phyloP scores from a whole-genome alignment of 2,797 vertebrate genomes.

The Pteronotus mesoamericanus region DNA sequence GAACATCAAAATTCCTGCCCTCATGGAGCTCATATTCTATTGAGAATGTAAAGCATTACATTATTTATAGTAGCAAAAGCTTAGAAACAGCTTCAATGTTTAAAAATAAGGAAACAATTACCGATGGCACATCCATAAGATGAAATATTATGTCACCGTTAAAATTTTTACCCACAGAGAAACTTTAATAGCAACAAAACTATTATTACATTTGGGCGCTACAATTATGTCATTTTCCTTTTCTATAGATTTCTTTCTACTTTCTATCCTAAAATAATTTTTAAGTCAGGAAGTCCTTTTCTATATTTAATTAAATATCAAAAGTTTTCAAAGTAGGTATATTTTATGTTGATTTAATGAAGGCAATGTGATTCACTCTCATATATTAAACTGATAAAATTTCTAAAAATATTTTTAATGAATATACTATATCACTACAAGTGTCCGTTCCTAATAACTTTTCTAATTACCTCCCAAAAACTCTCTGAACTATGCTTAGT shows the following conservation, averaged over 20 bases:
- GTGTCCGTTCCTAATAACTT: background rate
- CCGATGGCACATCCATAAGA: background rate
- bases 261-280: background rate
- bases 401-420: background rate
- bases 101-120: background rate
- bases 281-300: background rate
- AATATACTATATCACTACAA: background rate
- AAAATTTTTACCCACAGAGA: background rate
- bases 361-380: background rate
- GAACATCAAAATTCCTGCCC: background rate
- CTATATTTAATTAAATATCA: background rate
- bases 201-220: background rate
- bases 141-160: background rate
- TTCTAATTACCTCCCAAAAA: background rate
- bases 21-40: background rate
- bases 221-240: background rate
- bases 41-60: background rate
- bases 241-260: background rate
- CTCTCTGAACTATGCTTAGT: background rate
- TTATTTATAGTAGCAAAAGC: background rate
- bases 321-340: background rate
- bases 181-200: background rate
- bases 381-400: background rate
- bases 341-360: background rate
- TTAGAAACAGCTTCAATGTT: background rate